Evolutionary conservation across 2,888 invertebrate genomes (phyloP), one percentile per base, ranked within the genome.

Genomic region (Zelleria hepariella): DNA sequence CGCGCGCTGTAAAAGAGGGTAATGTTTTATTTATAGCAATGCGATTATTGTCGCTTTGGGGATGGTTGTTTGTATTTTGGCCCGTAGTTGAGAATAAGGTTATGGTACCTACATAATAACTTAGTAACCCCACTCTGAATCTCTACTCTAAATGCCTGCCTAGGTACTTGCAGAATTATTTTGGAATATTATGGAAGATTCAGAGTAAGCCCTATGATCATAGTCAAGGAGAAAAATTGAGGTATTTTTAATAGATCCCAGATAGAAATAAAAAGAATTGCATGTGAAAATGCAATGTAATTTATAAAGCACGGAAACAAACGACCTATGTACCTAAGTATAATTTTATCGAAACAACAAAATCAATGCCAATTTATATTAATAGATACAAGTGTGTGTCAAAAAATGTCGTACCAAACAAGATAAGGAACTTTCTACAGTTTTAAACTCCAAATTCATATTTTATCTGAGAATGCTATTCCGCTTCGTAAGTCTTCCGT

Each of bases 401-500:
- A 76, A 75, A 48, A 68, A 64, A 65, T 74, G 78, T 75, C n/a
- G n/a, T n/a, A n/a, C n/a, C 15, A 77, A 72, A 74, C 84, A 78
- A 81, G 85, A 80, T 83, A 85, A 80, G 82, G 82, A 83, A 76
- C 71, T 67, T 73, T 72, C 70, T 74, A 72, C 73, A 74, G 70
- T 72, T 75, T 71, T 70, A 67, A 67, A 68, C 70, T 68, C 61
- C 74, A 74, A 71, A 72, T 70, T 70, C 70, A 74, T 55, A 26
- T 77, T 76, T 74, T 72, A n/a, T 72, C 78, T 83, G 32, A 42
- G 32, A 42, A 42, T 15, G 15, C 10, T 42, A 42, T 42, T 42
- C 15, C 78, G 82, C 82, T 87, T 82, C 73, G 75, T 80, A 77
- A 73, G 85, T 86, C 86, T 88, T 88, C 87, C 86, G 87, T 88